Base-by-base conservation (phyloP, 2,113 vertebrate genomes). In the Rhinoptilus africanus region DNA sequence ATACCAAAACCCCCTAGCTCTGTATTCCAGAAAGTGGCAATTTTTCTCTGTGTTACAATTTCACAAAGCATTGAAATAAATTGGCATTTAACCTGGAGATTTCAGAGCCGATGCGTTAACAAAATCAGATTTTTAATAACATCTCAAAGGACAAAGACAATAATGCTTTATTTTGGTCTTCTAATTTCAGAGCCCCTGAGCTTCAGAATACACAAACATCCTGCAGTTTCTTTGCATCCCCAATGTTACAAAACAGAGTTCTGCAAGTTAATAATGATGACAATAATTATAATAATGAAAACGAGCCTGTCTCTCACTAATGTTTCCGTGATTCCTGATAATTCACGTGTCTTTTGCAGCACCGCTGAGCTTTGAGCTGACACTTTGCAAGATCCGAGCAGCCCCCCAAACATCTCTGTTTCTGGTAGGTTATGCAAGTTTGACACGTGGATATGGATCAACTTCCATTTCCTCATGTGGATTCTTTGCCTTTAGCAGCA, bases 261-360 rank as follows among this genome's bases (percentile, higher is more conserved):
- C 47, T 85, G 41, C 23, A 63, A 22, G 19, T 37, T 62, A 45
- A 59, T 51, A 60, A 83, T n/a, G 24, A 43, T 10, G 16, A 27
- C 27, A 28, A 50, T 2, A 74, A 32, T 24, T 12, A 12, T 24
- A 24, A 12, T 24, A 24, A 23, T 39, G 24, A 79, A 82, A 82
- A 41, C 0, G 5, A 75, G 9, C 10, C 20, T 53, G 8, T 71
- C 9, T 75, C 24, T 63, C 0, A 0, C 2, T 10, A 56, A 30
- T 26, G 18, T 39, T 77, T 76, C 43, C 62, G 60, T 60, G 14
- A 64, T 47, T 67, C 57, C 43, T 48, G 10, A 21, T 43, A 51
- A 69, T 56, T 35, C 39, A 4, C 20, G 8, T 72, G 32, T 63
- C 34, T 50, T 62, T 41, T 54, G 12, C 53, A 75, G 45, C 66